These are phyloP conservation scores for Heterochromis multidens DNA, from an alignment of 2,113 vertebrate species.

Conservation along the genomic window DNA sequence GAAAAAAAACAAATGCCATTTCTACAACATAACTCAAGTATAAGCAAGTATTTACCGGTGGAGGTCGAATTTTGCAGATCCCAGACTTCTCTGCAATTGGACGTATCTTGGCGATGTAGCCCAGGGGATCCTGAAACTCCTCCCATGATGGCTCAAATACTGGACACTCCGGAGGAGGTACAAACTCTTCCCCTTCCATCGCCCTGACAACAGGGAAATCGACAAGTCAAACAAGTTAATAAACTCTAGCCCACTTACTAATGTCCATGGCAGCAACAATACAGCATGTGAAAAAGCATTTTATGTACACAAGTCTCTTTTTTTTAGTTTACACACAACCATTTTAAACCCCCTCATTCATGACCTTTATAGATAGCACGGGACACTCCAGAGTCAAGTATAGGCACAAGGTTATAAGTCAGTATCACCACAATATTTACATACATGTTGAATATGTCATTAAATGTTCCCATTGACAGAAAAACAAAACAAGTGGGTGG, in stretches of 20 bases:
- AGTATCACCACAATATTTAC: not conserved
- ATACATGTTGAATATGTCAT: not conserved
- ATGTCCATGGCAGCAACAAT: not conserved
- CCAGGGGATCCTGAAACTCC: constrained; percentile 92
- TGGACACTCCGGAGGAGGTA: constrained; percentile 95
- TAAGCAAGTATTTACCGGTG: constrained; percentile 78
- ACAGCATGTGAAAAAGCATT: not conserved
- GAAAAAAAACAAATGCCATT: not conserved
- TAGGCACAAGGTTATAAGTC: not conserved
- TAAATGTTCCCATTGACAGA: not conserved
- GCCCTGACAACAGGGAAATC: constrained; percentile 51
- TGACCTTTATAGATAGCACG: not conserved
- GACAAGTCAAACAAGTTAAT: not conserved
- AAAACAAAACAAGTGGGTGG: not conserved
- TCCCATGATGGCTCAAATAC: constrained; percentile 98
- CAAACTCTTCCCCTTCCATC: constrained; percentile 86
- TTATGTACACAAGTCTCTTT: not conserved
- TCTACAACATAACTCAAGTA: not conserved
- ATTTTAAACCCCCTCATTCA: not conserved
- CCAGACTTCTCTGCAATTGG: constrained; percentile 95
- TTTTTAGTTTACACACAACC: not conserved
- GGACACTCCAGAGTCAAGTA: not conserved
- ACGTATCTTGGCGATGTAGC: constrained; percentile 95
- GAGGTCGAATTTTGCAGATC: constrained; percentile 98
- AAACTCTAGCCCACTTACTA: not conserved